These are phyloP conservation scores for Anorthoa munda DNA, from an alignment of 2,888 invertebrate species.

Conservation along the genomic window DNA sequence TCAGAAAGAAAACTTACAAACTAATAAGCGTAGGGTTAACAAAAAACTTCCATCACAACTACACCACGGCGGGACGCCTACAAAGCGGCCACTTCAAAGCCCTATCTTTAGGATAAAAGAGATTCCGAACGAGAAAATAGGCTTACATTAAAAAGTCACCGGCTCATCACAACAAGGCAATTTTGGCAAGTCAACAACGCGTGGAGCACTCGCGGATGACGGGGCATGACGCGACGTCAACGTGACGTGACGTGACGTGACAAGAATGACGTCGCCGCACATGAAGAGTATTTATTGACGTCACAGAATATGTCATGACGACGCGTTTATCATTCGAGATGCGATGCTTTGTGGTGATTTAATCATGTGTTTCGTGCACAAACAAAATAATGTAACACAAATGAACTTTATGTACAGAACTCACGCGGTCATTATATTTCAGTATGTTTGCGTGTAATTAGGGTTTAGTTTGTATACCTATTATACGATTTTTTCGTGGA, in stretches of 20 bases:
- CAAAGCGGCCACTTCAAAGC: slow-evolving; percentile 59
- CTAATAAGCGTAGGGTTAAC: slow-evolving; percentile 39
- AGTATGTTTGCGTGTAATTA: slow-evolving; percentile 22
- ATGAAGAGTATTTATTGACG: slow-evolving; percentile 80
- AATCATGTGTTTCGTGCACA: slow-evolving; percentile 44
- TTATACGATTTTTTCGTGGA: slow-evolving; percentile 10
- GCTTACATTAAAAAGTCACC: slow-evolving; percentile 73
- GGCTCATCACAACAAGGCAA: slow-evolving; percentile 81
- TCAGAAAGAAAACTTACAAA: slow-evolving; percentile 20
- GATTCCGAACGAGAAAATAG: slow-evolving; percentile 73
- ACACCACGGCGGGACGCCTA: slow-evolving; percentile 22
- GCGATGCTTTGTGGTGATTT: slow-evolving; percentile 48
- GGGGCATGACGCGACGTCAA: slow-evolving; percentile 71
- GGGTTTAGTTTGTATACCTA: background rate
- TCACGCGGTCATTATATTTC: slow-evolving; percentile 28
- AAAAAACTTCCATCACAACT: slow-evolving; percentile 44
- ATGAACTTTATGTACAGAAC: slow-evolving; percentile 17
- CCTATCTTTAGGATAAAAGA: slow-evolving; percentile 65
- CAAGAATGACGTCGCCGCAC: slow-evolving; percentile 73
- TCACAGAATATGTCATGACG: slow-evolving; percentile 72
- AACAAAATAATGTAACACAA: slow-evolving; percentile 41
- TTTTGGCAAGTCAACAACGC: slow-evolving; percentile 83
- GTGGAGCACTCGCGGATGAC: slow-evolving; percentile 77
- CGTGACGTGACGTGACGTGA: slow-evolving; percentile 72
- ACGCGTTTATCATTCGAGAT: slow-evolving; percentile 62